A percentile compares a stretch with the other conserved stretches of the same genome.
These are phyloP conservation scores for Neofelis nebulosa DNA, from an alignment of 2,113 vertebrate genomes.

Conservation along the genomic window DNA sequence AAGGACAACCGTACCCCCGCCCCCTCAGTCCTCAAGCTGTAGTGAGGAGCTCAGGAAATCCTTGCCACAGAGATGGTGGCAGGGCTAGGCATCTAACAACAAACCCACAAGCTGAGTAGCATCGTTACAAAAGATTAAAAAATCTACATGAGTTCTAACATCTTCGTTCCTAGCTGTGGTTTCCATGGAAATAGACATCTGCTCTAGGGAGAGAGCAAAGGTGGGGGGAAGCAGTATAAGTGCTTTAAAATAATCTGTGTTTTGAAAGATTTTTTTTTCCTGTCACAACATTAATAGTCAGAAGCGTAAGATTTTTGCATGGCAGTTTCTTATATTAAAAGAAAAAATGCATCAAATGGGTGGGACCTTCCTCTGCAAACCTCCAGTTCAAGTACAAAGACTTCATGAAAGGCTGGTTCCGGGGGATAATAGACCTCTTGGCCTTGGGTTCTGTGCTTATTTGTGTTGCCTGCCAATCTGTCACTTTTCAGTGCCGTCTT, in stretches of 20 bases:
- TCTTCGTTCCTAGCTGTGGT: slow-evolving; percentile 82
- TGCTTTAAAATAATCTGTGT: slow-evolving; percentile 85
- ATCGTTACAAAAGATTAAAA: slow-evolving; percentile 65
- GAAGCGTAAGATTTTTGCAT: slow-evolving; percentile 74
- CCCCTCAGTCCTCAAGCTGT: neutral
- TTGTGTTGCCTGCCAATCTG: neutral
- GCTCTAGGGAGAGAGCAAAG: slow-evolving; percentile 73
- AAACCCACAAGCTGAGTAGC: slow-evolving; percentile 60
- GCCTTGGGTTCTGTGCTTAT: neutral
- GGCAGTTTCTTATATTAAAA: slow-evolving; percentile 53
- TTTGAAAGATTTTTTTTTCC: slow-evolving; percentile 82
- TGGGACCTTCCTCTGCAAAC: slow-evolving; percentile 53
- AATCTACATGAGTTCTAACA: slow-evolving; percentile 81
- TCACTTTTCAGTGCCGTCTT: neutral
- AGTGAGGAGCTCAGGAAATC: neutral
- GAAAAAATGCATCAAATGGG: neutral
- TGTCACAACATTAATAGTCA: slow-evolving; percentile 85
- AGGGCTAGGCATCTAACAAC: slow-evolving; percentile 24
- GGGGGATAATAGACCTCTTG: neutral
- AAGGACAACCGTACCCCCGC: neutral
- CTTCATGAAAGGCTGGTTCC: neutral
- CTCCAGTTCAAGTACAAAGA: slow-evolving; percentile 43
- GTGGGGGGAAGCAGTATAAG: slow-evolving; percentile 67
- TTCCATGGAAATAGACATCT: slow-evolving; percentile 89
- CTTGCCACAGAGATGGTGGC: neutral